phyloP scores from a whole-genome alignment of 2,888 invertebrate genomes.

The Rambutsinella grinnellia region DNA sequence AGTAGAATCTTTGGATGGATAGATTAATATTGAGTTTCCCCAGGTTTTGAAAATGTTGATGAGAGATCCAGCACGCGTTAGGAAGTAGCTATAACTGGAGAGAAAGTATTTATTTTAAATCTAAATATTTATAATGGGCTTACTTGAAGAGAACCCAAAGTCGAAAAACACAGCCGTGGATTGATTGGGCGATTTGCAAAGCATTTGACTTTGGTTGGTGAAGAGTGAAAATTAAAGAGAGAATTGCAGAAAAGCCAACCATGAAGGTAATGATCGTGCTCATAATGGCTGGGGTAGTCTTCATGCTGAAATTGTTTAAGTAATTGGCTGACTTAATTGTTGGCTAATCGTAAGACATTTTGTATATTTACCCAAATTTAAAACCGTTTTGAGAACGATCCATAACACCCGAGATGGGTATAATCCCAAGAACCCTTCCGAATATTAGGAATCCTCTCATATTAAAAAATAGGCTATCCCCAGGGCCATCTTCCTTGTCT shows the following conservation, averaged over 20 bases:
- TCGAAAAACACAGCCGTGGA: constrained; percentile 20
- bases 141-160: constrained; percentile 31
- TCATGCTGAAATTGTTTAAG: neutral
- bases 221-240: constrained; percentile 24
- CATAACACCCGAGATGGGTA: constrained; percentile 34
- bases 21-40: constrained; percentile 15
- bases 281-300: constrained; percentile 4
- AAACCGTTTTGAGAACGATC: neutral
- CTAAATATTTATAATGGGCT: neutral
- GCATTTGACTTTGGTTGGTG: constrained; percentile 20
- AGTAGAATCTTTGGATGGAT: constrained; percentile 10
- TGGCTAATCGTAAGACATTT: neutral
- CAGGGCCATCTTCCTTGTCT: neutral
- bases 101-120: neutral
- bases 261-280: neutral
- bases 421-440: constrained; percentile 33
- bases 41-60: constrained; percentile 31
- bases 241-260: neutral
- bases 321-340: neutral
- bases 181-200: constrained; percentile 23
- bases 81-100: constrained; percentile 31
- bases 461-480: constrained; percentile 19
- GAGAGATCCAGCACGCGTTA: constrained; percentile 7
- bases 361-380: constrained; percentile 11
- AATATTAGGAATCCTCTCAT: constrained; percentile 41